These are phyloP conservation scores for Cuniculus paca DNA, from an alignment of 2,797 vertebrate genomes.

Conservation along the genomic window DNA sequence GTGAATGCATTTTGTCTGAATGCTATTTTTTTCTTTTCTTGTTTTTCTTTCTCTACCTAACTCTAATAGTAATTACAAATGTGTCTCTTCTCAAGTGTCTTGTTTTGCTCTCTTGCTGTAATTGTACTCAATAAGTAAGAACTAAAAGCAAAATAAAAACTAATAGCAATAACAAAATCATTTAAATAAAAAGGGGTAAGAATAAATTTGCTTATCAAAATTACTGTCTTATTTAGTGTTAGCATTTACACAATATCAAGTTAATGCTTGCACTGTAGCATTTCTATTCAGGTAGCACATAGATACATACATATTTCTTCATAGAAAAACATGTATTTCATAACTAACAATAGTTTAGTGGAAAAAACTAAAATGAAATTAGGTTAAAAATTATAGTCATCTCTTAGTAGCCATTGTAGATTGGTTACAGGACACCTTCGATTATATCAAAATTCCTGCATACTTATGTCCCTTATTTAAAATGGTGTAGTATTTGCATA, in stretches of 20 bases:
- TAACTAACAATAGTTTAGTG: neutral
- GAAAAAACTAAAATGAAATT: neutral
- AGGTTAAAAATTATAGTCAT: neutral
- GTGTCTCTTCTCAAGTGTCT: neutral
- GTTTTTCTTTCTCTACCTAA: neutral
- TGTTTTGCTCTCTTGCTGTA: slow-evolving; percentile 20
- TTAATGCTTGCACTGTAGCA: neutral
- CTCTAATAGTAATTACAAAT: slow-evolving; percentile 26
- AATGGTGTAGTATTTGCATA: neutral
- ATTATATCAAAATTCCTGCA: neutral
- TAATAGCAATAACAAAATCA: neutral
- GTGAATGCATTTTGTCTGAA: neutral
- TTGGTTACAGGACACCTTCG: neutral
- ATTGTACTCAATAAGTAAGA: neutral
- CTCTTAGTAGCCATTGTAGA: neutral
- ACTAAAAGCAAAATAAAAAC: slow-evolving; percentile 7
- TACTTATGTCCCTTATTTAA: neutral
- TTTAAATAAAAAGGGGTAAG: neutral
- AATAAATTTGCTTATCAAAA: slow-evolving; percentile 29
- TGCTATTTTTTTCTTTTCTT: slow-evolving; percentile 20
- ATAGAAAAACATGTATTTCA: neutral
- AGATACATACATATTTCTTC: neutral
- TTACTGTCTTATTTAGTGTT: neutral
- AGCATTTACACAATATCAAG: neutral
- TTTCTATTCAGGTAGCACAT: neutral